Evolutionary conservation across 2,888 invertebrate species (phyloP), one percentile per base, ranked within the genome.

Genomic region (Tenthredo livida): DNA sequence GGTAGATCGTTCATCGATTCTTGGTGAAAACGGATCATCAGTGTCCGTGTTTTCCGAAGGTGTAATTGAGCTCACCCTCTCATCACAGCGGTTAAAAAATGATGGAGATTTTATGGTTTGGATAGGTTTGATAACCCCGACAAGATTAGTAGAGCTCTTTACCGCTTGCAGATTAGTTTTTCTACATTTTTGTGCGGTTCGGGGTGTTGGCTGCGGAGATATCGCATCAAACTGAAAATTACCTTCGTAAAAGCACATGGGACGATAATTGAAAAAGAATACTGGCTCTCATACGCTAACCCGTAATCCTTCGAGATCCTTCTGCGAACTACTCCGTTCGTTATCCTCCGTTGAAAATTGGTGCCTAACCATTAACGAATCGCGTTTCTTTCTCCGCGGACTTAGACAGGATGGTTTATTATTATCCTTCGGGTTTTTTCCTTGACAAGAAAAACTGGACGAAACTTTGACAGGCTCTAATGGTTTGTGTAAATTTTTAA

Each of bases 91-190:
- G 21, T 87, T 85, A 83, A 89, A 90, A 77, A 90, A 90, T 4
- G 86, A 87, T 15, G 91, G 90, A 25, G 90, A 88, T 72, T 90
- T 89, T 67, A 91, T 90, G 7, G 88, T 90, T 83, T 85, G 86
- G 72, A 90, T 87, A 9, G 87, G 85, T 65, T 89, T 89, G 15
- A 58, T 75, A 10, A 73, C n/a, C 3, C 87, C 87, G 15, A 78
- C 82, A 25, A 86, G 86, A 33, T 80, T 85, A 67, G 85, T 80
- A n/a, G 84, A 78, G 61, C 65, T 84, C n/a, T 84, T 85, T 50
- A 40, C 37, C 43, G 73, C 61, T 21, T 86, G 80, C 25, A 58
- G 21, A 73, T 80, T 78, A 9, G 67, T 17, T 12, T 70, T 25
- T 43, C 83, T 58, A 29, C 25, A 37, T 47, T 58, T 73, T 75